Evolutionary conservation across 1,140 invertebrate genomes (phyloP).

Genomic region (Drosophila trapezifrons): DNA sequence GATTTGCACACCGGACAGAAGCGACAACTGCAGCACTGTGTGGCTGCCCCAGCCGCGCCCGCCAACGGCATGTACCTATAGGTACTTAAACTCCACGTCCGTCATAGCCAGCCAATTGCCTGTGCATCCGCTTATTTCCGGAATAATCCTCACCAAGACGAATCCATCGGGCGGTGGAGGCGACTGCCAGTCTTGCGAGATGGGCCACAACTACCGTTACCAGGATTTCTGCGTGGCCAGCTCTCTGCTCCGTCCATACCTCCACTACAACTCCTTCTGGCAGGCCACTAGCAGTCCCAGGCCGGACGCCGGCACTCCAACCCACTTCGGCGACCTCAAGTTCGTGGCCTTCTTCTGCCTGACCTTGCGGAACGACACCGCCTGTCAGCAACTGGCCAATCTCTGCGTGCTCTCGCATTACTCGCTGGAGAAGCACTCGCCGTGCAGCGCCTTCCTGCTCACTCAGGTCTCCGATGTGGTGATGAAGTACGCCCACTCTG

Average conservation of each 20-base stretch:
- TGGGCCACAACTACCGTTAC: slow-evolving; percentile 67
- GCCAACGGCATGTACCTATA: slow-evolving; percentile 23
- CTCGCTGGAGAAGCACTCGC: slow-evolving; percentile 84
- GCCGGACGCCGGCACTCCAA: background rate
- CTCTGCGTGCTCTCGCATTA: slow-evolving; percentile 88
- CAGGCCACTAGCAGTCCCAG: slow-evolving; percentile 39
- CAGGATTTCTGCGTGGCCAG: slow-evolving; percentile 76
- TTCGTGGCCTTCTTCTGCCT: slow-evolving; percentile 82
- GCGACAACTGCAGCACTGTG: slow-evolving; percentile 38
- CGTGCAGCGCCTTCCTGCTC: slow-evolving; percentile 85
- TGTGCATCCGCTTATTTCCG: slow-evolving; percentile 23
- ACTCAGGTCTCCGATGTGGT: slow-evolving; percentile 81
- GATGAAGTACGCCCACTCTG: slow-evolving; percentile 79
- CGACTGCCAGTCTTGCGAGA: slow-evolving; percentile 65
- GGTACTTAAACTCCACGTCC: slow-evolving; percentile 55
- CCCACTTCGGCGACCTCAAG: slow-evolving; percentile 78
- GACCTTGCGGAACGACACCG: slow-evolving; percentile 62
- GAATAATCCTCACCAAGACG: slow-evolving; percentile 42
- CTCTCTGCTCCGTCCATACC: slow-evolving; percentile 67
- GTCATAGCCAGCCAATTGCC: slow-evolving; percentile 31
- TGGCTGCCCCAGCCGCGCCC: slow-evolving; percentile 22
- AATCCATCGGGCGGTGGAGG: slow-evolving; percentile 41
- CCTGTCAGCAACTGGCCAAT: slow-evolving; percentile 89
- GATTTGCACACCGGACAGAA: slow-evolving; percentile 42
- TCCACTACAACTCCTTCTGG: slow-evolving; percentile 78